phyloP scores from a whole-genome alignment of 2,888 invertebrate genomes.

The Apamea epomidion region DNA sequence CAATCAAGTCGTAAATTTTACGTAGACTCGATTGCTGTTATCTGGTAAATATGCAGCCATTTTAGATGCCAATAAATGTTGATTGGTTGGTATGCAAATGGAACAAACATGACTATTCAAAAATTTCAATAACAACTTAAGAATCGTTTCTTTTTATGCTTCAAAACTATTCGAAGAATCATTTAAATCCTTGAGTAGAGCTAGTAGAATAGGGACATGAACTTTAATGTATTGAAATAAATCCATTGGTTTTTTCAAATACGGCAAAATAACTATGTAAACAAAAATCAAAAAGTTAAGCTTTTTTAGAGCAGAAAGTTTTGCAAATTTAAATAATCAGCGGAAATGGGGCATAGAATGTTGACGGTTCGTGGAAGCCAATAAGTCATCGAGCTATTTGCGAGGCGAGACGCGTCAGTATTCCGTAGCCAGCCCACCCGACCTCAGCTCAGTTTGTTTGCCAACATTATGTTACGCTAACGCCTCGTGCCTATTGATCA shows the following conservation, averaged over 20 bases:
- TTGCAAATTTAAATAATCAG: constrained; percentile 59
- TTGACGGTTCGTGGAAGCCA: constrained; percentile 67
- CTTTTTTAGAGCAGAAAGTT: constrained; percentile 44
- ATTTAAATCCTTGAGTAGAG: neutral
- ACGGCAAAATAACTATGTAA: neutral
- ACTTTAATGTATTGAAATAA: constrained; percentile 1
- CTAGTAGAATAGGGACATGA: neutral
- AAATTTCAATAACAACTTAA: constrained; percentile 39
- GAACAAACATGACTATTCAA: constrained; percentile 52
- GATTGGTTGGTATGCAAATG: constrained; percentile 55
- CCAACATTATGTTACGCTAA: constrained; percentile 56
- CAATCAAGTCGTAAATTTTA: constrained; percentile 63
- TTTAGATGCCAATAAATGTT: constrained; percentile 60
- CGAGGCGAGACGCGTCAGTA: constrained; percentile 53
- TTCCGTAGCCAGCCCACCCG: constrained; percentile 34
- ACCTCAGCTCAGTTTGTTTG: constrained; percentile 56
- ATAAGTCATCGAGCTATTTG: constrained; percentile 68
- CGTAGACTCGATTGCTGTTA: constrained; percentile 55
- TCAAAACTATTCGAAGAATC: neutral
- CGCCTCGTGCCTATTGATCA: constrained; percentile 43
- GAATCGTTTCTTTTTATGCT: constrained; percentile 22
- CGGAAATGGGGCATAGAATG: constrained; percentile 70
- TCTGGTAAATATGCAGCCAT: constrained; percentile 61
- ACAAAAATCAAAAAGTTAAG: constrained; percentile 17
- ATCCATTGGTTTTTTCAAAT: neutral